phyloP scores from a whole-genome alignment of 2,113 vertebrate species.

The Alces alces region DNA sequence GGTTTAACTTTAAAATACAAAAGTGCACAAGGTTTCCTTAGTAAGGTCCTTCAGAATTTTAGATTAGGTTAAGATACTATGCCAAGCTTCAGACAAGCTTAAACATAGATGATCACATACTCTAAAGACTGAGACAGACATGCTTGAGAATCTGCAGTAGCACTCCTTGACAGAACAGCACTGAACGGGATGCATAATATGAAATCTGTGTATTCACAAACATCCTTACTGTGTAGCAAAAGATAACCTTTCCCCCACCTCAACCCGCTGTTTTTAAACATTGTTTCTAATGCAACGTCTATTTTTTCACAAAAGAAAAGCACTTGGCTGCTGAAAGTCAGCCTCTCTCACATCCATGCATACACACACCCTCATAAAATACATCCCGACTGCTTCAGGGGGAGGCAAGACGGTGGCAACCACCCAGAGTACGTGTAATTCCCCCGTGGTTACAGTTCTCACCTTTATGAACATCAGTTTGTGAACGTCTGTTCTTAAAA shows the following conservation, averaged over 20 bases:
- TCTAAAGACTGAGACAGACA: not conserved
- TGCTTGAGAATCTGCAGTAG: not conserved
- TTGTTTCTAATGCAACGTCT: not conserved
- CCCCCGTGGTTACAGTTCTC: not conserved
- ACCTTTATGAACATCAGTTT: not conserved
- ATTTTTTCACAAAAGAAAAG: not conserved
- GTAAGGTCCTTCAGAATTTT: not conserved
- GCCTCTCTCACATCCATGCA: not conserved
- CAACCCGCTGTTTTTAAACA: not conserved
- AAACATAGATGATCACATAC: not conserved
- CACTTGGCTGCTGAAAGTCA: not conserved
- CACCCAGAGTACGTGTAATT: not conserved
- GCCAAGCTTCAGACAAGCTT: not conserved
- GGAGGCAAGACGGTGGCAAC: not conserved
- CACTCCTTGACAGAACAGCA: not conserved
- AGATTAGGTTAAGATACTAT: not conserved
- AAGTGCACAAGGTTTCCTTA: not conserved
- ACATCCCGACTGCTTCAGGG: accelerated
- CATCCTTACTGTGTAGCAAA: not conserved
- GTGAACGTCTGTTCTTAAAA: not conserved
- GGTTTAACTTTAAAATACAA: not conserved
- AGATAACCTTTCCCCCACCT: not conserved
- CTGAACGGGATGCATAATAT: not conserved
- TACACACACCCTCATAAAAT: not conserved
- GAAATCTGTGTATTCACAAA: not conserved